Base-by-base conservation (phyloP, 2,113 vertebrate genomes). In the Myotis brandtii region DNA sequence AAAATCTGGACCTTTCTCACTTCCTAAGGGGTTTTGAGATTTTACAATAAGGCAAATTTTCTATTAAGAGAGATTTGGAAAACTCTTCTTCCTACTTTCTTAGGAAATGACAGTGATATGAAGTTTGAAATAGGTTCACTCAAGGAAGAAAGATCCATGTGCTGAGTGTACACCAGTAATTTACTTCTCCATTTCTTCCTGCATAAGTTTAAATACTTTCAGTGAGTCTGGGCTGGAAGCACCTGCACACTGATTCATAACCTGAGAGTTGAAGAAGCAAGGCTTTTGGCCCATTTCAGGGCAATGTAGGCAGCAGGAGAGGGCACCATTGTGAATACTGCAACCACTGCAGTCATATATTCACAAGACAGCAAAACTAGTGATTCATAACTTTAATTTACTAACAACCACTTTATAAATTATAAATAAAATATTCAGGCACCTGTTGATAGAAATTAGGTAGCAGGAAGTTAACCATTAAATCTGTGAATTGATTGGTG, bases 341-440 rank as follows among this genome's bases (percentile, higher is more conserved):
- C 13, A n/a, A 21, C 27, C 43, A 84, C 17, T 11, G 23, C 2
- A 52, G 30, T 66, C 46, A 54, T 6, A 32, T 50, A 72, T 27
- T 82, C 72, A 86, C 7, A 70, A 70, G 12, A 62, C 14, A 40
- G 66, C 5, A 27, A 66, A 89, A 59, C 14, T 72, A 50, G 14
- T 52, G 34, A 40, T 25, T 73, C 73, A 52, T 16, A 72, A 82
- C 2, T 79, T 16, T 40, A 64, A 70, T 56, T 85, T 92, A 76
- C 82, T 88, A 75, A 84, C 59, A 91, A 80, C 59, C 64, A 52
- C 56, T 67, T 86, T 93, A 62, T 62, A 95, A 82, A 79, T 92
- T 87, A 95, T 20, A 92, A 91, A 86, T n/a, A n/a, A n/a, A n/a
- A n/a, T n/a, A n/a, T n/a, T n/a, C n/a, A n/a, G n/a, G n/a, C n/a